Evolutionary conservation across 2,888 invertebrate species (phyloP), one percentile per base, ranked within the genome.

Genomic region (Rambutsinella grinnellia): DNA sequence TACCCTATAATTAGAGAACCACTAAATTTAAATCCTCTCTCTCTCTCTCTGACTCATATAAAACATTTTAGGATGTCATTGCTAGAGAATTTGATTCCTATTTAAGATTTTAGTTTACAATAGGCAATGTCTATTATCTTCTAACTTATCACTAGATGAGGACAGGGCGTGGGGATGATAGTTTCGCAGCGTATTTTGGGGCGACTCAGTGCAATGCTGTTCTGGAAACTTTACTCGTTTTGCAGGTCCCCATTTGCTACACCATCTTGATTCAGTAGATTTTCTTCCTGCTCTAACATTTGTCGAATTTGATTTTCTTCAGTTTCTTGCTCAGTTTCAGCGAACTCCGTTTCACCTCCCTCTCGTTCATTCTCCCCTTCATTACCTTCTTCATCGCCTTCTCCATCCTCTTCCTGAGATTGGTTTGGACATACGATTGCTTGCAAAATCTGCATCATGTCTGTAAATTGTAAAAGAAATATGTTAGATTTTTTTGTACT

Each of bases 381-480:
- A 15, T 72, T 58, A 24, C 58, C 61, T 46, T 76, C 76, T 15
- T 47, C 69, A 3, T 70, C 61, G 8, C 80, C 80, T 8, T 81
- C 81, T 44, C 61, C 79, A 23, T 80, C 78, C 23, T 74, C 66
- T 54, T 78, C 67, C 19, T 76, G 76, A 62, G 58, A 61, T 54
- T 77, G 74, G 28, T 44, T 78, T n/a, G 83, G 83, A 62, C 81
- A 82, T 2, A 83, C 82, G 44, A 82, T 74, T n/a, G 82, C 84
- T 67, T 84, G 84, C 15, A 84, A 79, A 47, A 84, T 82, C 72
- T 84, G 84, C 82, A 83, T 84, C 78, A 78, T 79, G 71, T 74
- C 44, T 44, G 44, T 57, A 67, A 51, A 66, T 53, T 17, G 17
- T 53, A 53, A 53, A 53, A 53, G 53, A 17, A 53, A 17, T 13